Conservation (phyloP, 2,113 vertebrate species). For the Vombatus ursinus region DNA sequence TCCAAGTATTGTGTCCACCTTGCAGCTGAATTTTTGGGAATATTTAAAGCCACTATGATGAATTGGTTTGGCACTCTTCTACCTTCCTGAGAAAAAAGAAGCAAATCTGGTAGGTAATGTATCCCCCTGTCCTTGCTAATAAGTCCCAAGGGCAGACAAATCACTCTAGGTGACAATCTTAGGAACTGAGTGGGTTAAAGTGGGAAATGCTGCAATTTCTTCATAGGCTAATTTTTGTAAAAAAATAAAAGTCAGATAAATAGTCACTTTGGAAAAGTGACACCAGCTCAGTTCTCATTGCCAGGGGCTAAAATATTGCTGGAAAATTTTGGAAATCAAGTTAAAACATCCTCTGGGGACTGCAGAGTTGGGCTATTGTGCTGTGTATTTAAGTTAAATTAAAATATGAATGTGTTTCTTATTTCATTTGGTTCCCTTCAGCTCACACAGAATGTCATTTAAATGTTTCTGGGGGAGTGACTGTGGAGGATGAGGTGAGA, state of each 20-base stretch:
- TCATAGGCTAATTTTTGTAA: neutral
- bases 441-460: neutral
- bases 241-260: neutral
- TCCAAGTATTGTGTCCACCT: neutral
- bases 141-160: neutral
- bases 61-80: conserved; percentile 8
- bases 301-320: neutral
- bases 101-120: neutral
- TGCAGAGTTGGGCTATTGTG: neutral
- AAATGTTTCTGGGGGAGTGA: neutral
- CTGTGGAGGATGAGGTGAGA: neutral
- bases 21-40: neutral
- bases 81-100: neutral
- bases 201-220: neutral
- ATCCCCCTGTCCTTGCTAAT: neutral
- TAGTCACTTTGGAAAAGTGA: conserved; percentile 2
- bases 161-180: neutral
- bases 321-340: neutral
- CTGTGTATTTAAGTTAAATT: neutral
- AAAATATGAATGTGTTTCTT: conserved; percentile 6
- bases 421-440: neutral
- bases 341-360: neutral
- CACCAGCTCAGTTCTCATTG: neutral
- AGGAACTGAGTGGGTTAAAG: neutral
- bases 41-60: conserved; percentile 1